A percentile compares a stretch with the other conserved stretches of the same genome.
These are phyloP conservation scores for Typhlichthys eigenmanni DNA, from an alignment of 2,797 vertebrate species.

Conservation along the genomic window DNA sequence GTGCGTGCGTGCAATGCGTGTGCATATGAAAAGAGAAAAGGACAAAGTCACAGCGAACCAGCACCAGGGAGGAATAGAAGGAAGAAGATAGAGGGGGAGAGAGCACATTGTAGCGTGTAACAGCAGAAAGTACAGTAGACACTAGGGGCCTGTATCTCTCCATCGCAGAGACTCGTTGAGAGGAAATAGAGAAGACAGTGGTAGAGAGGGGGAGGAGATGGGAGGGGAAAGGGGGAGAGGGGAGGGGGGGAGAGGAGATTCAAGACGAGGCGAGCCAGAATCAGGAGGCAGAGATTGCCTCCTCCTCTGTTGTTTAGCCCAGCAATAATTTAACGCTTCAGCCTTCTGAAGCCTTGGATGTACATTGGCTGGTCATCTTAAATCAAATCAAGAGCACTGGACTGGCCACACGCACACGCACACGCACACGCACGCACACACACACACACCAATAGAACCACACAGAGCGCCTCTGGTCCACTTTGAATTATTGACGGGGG, in stretches of 20 bases:
- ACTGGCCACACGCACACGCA: slow-evolving; percentile 26
- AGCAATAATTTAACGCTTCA: slow-evolving; percentile 75
- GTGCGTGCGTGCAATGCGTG: slow-evolving; percentile 4
- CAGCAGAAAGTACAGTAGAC: slow-evolving; percentile 26
- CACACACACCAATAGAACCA: too few relatives aligned
- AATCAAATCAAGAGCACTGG: slow-evolving; percentile 75
- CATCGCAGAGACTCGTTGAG: slow-evolving; percentile 27
- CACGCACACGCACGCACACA: slow-evolving; percentile 1
- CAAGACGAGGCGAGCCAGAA: slow-evolving; percentile 26
- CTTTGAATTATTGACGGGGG: slow-evolving; percentile 77
- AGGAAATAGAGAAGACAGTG: slow-evolving; percentile 15
- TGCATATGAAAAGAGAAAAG: slow-evolving; percentile 6
- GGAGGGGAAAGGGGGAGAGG: slow-evolving; percentile 8
- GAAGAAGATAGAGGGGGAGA: slow-evolving; percentile 20
- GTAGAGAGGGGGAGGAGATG: slow-evolving; percentile 4
- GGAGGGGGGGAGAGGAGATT: slow-evolving; percentile 17
- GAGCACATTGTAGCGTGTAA: slow-evolving; percentile 6
- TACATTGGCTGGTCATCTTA: slow-evolving; percentile 77
- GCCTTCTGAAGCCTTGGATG: slow-evolving; percentile 71
- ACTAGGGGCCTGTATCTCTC: slow-evolving; percentile 22
- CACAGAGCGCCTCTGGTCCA: slow-evolving; percentile 49
- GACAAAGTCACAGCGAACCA: slow-evolving; percentile 33
- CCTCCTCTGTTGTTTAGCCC: slow-evolving; percentile 64
- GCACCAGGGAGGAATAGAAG: background rate
- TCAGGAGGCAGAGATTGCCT: slow-evolving; percentile 54